Evolutionary conservation across 2,797 vertebrate species (phyloP), one percentile per base, ranked within the genome.

Genomic region (Parauchenoglanis ngamensis): DNA sequence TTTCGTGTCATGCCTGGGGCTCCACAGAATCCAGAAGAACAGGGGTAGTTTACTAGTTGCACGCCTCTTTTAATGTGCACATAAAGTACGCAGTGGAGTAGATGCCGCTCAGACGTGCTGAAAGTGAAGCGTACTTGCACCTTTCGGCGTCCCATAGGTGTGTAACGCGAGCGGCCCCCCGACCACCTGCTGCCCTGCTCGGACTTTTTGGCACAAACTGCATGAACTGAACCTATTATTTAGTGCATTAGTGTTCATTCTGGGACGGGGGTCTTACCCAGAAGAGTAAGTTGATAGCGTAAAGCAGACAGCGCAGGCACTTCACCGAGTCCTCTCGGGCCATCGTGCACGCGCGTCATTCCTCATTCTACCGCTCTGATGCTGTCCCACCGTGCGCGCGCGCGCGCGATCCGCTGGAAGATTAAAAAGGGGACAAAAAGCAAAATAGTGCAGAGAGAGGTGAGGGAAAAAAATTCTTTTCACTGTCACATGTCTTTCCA

Each of bases 291-390:
- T 99, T 99, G 94, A 99, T 97, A 78, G 97, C 97, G 91, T 97
- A 98, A 83, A 99, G 97, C 91, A 98, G 94, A 87, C 97, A 97
- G 88, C 98, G 97, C 92, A 99, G 94, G 91, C 98, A 99, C 95
- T 96, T 97, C 93, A 99, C 97, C 44, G 98, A 98, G 94, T 99
- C 98, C 94, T 98, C 95, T 91, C 97, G 97, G 94, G 98, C 97
- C 98, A 99, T 99, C 93, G 95, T 96, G 96, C 95, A 92, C 91
- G 90, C 90, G 83, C 68, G 76, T 87, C 92, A 91, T 94, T 92
- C 96, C 96, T 97, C 94, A 95, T 96, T 92, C 94, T 94, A 91
- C 90, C 90, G 93, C 92, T 87, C 61, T 78, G 49, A 54, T 75
- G 54, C 83, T 75, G 89, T 91, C 78, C 72, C 89, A 91, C 93